Base-by-base conservation (phyloP, 2,113 vertebrate species). In the Hippocampus guttulatus region DNA sequence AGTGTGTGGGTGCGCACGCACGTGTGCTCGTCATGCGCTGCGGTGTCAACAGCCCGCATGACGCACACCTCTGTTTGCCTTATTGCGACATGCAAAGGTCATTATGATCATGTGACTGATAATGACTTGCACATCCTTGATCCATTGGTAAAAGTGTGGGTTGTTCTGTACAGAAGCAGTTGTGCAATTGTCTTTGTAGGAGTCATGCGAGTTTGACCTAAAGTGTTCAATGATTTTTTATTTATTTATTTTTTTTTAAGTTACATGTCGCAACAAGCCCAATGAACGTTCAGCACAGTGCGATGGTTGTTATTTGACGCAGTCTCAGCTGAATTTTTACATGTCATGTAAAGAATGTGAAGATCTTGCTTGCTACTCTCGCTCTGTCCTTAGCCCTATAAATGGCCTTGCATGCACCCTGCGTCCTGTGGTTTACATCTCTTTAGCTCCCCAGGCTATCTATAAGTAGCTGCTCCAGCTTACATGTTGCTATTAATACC, bases 401-500 rank as follows among this genome's bases (percentile, higher is more conserved):
- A 65, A 65, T 75, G 49, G 77, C 80, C 75, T 75, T 6, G 33
- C 65, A 55, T 77, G 70, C 66, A 71, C 74, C 63, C 23, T 77
- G 75, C 73, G 75, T 86, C 78, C 74, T 84, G 69, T 79, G 62
- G 75, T 67, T 76, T 81, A 68, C 78, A 82, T 78, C 85, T 80
- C 84, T 84, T 88, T 84, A 88, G 79, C 84, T 81, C 84, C 76
- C 62, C 71, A 74, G 75, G 81, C 52, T 81, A 82, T 84, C 84
- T 88, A 83, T 90, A 90, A 91, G 85, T 85, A 86, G 85, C 82
- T 83, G 80, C 86, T 85, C 58, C 71, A 85, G 88, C 84, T 91
- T 89, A 88, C 84, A 76, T 83, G 87, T 80, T 76, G 68, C 90
- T 90, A 90, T 87, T 89, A 88, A 90, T 91, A 89, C 80, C 79